Base-by-base conservation (phyloP, 2,888 invertebrate genomes). In the Diabrotica balteata region DNA sequence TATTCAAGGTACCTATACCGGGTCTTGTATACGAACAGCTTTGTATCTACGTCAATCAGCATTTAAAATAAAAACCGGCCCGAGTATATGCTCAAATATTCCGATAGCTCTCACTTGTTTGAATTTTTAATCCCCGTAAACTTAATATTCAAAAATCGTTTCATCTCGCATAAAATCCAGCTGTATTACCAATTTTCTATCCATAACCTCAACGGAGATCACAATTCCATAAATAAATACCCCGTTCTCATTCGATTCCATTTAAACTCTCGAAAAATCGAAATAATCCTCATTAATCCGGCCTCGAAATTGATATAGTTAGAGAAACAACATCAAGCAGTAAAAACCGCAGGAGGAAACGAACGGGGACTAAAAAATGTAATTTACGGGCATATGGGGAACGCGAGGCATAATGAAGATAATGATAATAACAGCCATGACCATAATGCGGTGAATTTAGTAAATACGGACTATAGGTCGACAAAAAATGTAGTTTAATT, bases 371-470 rank as follows among this genome's bases (percentile, higher is more conserved):
- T 54, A 49, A 55, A 63, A 63, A 55, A 54, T 49, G 49, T 50
- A 50, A 54, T 32, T 17, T 55, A 63, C 47, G 55, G 55, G 55
- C 55, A 43, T 42, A 47, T 55, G 55, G 47, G 55, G 63, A 63
- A 49, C 43, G 17, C 32, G 44, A 55, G 55, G 63, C 63, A 63
- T 63, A 63, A 63, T 63, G 63, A 55, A 63, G 55, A 63, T 63
- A 63, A 63, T 49, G 63, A 47, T 63, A 63, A 63, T 55, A 55
- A 55, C 8, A 43, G 43, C 3, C 9, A 54, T 47, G 9, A 4
- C 47, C 3, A 10, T 47, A 47, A 47, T 47, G 10, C 47, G 47
- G 47, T 3, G 10, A 9, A 47, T 47, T 47, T 10, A 47, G 47
- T 9, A 47, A 47, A 47, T 32, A 32, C 32, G 32, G 32, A 4